phyloP scores from a whole-genome alignment of 2,113 vertebrate species.

The Prionailurus viverrinus region DNA sequence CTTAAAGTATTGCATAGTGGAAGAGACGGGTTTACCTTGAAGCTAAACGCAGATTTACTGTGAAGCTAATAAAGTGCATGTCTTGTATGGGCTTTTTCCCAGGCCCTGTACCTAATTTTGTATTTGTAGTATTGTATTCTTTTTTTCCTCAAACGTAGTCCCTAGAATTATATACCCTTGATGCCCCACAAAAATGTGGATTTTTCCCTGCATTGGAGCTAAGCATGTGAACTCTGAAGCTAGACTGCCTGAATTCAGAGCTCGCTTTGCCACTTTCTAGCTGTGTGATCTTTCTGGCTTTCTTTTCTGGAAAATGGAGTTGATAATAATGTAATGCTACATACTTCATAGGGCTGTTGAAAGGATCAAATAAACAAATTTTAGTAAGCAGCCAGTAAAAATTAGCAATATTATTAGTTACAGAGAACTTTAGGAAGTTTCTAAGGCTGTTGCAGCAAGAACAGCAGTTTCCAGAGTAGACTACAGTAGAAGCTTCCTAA shows the following conservation, averaged over 20 bases:
- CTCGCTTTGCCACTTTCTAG: background rate
- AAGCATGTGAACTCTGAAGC: background rate
- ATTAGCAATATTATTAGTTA: background rate
- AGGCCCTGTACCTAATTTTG: background rate
- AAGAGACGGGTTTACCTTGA: background rate
- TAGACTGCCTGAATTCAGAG: background rate
- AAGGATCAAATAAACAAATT: background rate
- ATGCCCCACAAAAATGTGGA: background rate
- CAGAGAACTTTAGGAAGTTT: background rate
- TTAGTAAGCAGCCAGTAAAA: background rate
- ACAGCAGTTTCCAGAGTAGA: background rate
- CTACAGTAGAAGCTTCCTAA: background rate
- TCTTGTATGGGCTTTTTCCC: background rate
- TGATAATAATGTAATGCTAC: background rate
- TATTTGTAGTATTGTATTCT: background rate
- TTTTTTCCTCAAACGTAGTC: background rate
- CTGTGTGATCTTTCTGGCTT: background rate
- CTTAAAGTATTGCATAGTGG: background rate
- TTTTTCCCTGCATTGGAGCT: background rate
- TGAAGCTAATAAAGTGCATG: background rate
- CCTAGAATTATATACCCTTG: background rate
- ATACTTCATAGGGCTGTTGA: background rate
- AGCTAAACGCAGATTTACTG: constrained; percentile 21
- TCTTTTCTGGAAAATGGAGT: background rate
- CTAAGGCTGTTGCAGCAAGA: background rate